Evolutionary conservation across 2,113 vertebrate species (phyloP).

Genomic region (Peromyscus maniculatus): DNA sequence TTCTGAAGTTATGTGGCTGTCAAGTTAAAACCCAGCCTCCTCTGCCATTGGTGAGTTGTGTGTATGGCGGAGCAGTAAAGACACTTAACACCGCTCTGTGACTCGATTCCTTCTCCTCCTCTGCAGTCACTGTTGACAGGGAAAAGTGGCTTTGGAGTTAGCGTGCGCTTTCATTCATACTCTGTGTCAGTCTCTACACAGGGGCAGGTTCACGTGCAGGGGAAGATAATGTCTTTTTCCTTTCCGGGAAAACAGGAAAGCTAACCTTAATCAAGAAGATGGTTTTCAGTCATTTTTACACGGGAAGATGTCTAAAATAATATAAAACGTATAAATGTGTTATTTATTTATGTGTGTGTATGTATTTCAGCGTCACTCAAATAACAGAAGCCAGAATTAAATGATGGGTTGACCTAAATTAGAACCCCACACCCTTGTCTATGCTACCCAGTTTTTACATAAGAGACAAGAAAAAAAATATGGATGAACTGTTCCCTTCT

Average conservation of each 20-base stretch:
- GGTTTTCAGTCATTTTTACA: background rate
- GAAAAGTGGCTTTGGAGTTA: background rate
- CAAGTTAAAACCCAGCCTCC: slow-evolving; percentile 12
- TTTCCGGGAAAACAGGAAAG: background rate
- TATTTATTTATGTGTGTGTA: background rate
- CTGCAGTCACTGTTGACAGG: background rate
- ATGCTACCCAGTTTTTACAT: background rate
- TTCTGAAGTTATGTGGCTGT: slow-evolving; percentile 33
- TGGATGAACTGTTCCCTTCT: background rate
- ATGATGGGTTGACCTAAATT: background rate
- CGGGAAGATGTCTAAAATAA: background rate
- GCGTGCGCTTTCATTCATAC: background rate
- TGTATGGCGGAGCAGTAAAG: background rate
- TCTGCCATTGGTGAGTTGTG: background rate
- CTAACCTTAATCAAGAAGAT: background rate
- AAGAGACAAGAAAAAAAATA: background rate
- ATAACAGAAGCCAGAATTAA: slow-evolving; percentile 32
- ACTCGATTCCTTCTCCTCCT: slow-evolving; percentile 34
- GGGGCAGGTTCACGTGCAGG: background rate
- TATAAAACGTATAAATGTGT: background rate
- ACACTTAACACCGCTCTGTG: background rate
- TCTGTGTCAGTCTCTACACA: background rate
- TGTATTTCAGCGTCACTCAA: background rate
- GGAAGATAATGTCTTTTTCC: background rate
- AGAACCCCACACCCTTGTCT: slow-evolving; percentile 10